Conservation (phyloP, 2,888 invertebrate genomes). For the Buathra laborator region DNA sequence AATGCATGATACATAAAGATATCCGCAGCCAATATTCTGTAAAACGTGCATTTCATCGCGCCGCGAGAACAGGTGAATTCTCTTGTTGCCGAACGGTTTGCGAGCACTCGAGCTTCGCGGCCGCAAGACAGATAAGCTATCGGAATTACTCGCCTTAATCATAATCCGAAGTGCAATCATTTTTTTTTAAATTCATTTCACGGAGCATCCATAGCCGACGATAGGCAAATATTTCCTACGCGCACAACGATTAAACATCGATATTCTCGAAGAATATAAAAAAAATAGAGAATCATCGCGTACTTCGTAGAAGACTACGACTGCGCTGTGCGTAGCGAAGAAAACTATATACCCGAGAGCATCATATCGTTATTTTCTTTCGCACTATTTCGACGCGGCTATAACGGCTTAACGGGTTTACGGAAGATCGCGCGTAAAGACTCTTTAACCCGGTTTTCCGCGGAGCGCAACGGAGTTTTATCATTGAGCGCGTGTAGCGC, state of each 20-base stretch:
- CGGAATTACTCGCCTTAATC: slow-evolving; percentile 24
- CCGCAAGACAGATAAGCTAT: slow-evolving; percentile 54
- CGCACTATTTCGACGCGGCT: slow-evolving; percentile 52
- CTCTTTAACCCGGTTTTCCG: slow-evolving; percentile 74
- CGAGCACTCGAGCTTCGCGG: not conserved
- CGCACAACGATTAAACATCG: too few species aligned
- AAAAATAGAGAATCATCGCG: too few species aligned
- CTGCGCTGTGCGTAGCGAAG: not conserved
- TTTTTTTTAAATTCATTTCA: not conserved
- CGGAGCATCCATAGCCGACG: not conserved
- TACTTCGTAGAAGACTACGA: too few species aligned
- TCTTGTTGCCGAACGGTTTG: slow-evolving; percentile 6
- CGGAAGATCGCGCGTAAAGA: slow-evolving; percentile 72
- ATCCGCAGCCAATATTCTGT: too few species aligned
- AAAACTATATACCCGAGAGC: not conserved
- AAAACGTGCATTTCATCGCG: too few species aligned
- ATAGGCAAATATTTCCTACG: too few species aligned
- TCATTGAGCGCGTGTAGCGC: slow-evolving; percentile 37
- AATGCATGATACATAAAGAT: too few species aligned
- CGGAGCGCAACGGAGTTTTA: slow-evolving; percentile 55
- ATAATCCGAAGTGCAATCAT: slow-evolving; percentile 39
- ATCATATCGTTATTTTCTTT: slow-evolving; percentile 37
- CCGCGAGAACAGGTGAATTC: too few species aligned
- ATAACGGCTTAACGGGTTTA: slow-evolving; percentile 76
- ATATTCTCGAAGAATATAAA: too few species aligned